These are phyloP conservation scores for Sula dactylatra DNA, from an alignment of 2,113 vertebrate species.

Conservation along the genomic window DNA sequence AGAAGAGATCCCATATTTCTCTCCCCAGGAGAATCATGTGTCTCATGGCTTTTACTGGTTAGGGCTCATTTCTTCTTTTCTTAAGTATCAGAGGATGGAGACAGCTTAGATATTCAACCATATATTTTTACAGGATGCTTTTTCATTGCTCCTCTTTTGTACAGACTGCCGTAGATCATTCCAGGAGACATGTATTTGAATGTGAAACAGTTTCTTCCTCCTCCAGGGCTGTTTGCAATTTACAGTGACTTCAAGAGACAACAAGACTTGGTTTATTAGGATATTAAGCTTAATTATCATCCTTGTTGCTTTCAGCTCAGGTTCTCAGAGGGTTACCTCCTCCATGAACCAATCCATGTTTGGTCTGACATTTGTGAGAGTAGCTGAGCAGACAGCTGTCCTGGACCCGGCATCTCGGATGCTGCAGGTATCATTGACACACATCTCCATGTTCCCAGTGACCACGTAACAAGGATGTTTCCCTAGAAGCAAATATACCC, in stretches of 20 bases:
- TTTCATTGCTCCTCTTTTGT: background rate
- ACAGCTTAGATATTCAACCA: background rate
- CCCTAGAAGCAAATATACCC: background rate
- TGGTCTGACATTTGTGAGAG: background rate
- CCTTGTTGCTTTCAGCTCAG: background rate
- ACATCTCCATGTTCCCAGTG: accelerated
- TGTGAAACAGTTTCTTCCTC: background rate
- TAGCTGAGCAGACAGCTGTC: background rate
- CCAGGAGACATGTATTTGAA: background rate
- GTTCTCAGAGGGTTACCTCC: background rate
- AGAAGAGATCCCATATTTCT: background rate
- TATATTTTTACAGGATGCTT: background rate
- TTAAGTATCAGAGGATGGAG: background rate
- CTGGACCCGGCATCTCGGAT: background rate
- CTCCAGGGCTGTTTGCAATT: background rate
- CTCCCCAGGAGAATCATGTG: background rate
- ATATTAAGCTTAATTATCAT: background rate
- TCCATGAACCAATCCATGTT: background rate
- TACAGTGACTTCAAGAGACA: background rate
- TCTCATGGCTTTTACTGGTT: background rate
- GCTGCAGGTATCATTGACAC: background rate
- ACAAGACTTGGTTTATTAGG: background rate
- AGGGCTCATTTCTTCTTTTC: background rate
- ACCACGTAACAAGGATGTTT: background rate
- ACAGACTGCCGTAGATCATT: background rate